phyloP scores from a whole-genome alignment of 2,113 vertebrate genomes.

The Ardeotis arabs region DNA sequence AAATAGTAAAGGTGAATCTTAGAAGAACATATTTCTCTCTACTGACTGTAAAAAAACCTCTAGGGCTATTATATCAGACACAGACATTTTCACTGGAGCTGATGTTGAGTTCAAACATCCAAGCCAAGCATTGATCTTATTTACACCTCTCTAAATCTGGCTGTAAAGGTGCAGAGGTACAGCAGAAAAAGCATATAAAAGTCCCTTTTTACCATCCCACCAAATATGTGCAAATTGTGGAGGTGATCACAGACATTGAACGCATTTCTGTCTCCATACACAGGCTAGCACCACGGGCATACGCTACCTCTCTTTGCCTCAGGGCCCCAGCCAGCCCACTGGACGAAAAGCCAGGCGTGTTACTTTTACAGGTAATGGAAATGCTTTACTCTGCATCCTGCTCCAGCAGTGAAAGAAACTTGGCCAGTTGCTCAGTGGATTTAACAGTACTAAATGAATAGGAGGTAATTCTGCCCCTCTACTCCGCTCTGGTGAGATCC shows the following conservation, averaged over 20 bases:
- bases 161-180: background rate
- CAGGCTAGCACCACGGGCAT: slow-evolving; percentile 53
- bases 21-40: background rate
- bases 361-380: slow-evolving; percentile 68
- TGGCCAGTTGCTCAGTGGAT: background rate
- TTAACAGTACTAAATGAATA: background rate
- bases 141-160: background rate
- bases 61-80: background rate
- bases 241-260: background rate
- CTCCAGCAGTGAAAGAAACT: background rate
- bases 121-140: background rate
- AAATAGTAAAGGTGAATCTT: background rate
- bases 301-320: slow-evolving; percentile 77
- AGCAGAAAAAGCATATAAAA: background rate
- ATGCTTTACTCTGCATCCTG: background rate
- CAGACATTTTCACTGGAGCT: background rate
- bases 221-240: background rate
- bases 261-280: background rate
- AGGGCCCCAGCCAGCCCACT: background rate
- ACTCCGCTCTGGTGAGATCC: no score
- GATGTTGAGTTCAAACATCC: accelerated
- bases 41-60: accelerated
- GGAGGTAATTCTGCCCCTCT: no score
- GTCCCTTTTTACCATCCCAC: background rate
- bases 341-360: background rate